Percentiles rank a stretch among this genome's conserved stretches.
These are phyloP conservation scores for Hoplostethus atlanticus DNA, from an alignment of 2,797 vertebrate genomes.

Conservation along the genomic window DNA sequence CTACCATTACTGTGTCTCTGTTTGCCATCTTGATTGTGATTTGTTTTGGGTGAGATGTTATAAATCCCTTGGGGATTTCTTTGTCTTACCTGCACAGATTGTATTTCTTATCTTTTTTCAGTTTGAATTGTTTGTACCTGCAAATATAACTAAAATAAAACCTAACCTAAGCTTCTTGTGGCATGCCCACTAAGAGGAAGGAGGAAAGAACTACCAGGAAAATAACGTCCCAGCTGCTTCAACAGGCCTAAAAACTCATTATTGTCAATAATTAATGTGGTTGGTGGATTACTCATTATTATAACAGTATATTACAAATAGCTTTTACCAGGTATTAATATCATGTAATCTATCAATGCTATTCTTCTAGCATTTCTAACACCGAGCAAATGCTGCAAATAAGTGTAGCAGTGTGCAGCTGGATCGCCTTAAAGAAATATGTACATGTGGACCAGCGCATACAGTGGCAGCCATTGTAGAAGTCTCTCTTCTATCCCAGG, in stretches of 20 bases:
- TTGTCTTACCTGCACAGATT: neutral
- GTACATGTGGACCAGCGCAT: too few relatives aligned
- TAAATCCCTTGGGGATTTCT: neutral
- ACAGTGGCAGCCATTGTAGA: too few relatives aligned
- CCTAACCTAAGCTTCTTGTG: neutral
- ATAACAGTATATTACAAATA: too few relatives aligned
- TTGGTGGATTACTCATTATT: neutral
- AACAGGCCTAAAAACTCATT: neutral
- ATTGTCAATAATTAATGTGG: neutral
- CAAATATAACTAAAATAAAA: neutral
- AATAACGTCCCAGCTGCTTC: neutral
- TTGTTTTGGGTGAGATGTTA: neutral
- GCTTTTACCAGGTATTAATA: too few relatives aligned
- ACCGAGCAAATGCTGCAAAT: neutral
- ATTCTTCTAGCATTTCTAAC: too few relatives aligned
- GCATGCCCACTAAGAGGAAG: neutral
- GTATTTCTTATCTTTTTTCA: neutral
- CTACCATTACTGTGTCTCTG: neutral
- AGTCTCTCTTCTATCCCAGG: too few relatives aligned
- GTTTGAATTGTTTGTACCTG: too few relatives aligned
- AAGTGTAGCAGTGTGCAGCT: neutral
- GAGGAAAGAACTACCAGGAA: too few relatives aligned
- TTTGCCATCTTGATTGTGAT: neutral
- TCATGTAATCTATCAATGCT: too few relatives aligned
- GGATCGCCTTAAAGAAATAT: too few relatives aligned